Conservation (phyloP, 2,113 vertebrate genomes). For the Xenus cinereus region DNA sequence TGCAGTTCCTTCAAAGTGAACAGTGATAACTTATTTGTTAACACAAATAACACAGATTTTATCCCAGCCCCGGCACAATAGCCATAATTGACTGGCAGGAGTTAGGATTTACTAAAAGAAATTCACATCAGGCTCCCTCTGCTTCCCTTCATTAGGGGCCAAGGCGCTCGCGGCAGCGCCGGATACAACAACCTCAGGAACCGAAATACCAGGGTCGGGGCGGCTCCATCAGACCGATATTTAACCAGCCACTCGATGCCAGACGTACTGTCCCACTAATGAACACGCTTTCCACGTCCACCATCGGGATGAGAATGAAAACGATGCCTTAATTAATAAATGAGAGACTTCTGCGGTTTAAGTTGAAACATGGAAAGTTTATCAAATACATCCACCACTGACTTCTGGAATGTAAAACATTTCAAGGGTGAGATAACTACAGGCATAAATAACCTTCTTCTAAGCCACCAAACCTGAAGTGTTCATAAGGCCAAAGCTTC, state of each 20-base stretch:
- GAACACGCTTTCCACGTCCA: background rate
- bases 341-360: background rate
- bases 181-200: background rate
- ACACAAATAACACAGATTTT: background rate
- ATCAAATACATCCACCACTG: background rate
- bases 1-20: background rate
- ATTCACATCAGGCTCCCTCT: background rate
- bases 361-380: background rate
- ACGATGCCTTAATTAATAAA: background rate
- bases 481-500: background rate
- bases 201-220: background rate
- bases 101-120: background rate
- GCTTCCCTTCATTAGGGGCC: background rate
- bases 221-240: background rate
- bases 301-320: background rate
- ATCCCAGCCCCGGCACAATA: background rate
- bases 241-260: background rate
- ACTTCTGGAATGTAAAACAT: background rate
- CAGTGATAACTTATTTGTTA: background rate
- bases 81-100: constrained; percentile 1
- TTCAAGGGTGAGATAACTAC: background rate
- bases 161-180: background rate
- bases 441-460: background rate
- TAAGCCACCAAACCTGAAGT: background rate
- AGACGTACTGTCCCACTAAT: background rate